These are phyloP conservation scores for Candoia aspera DNA, from an alignment of 2,113 vertebrate species.

Conservation along the genomic window DNA sequence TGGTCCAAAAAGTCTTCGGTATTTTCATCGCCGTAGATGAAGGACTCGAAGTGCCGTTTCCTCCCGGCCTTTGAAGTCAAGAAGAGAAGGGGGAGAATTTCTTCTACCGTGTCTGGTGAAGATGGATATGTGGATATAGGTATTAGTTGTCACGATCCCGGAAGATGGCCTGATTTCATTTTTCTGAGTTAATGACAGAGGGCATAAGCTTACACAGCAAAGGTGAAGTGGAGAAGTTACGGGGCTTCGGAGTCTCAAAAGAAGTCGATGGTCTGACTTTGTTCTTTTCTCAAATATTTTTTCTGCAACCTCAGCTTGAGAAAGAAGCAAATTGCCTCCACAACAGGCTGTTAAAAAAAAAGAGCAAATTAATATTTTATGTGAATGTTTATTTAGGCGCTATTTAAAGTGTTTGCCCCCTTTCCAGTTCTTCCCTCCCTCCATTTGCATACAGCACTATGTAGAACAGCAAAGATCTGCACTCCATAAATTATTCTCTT, in stretches of 20 bases:
- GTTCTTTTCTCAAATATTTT: background rate
- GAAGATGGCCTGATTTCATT: background rate
- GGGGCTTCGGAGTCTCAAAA: background rate
- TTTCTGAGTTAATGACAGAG: background rate
- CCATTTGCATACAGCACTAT: background rate
- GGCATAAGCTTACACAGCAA: background rate
- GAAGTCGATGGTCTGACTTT: background rate
- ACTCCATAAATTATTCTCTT: background rate
- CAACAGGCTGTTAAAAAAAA: background rate
- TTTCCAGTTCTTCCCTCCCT: background rate
- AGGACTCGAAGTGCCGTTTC: background rate
- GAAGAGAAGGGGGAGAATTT: background rate
- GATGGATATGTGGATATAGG: background rate
- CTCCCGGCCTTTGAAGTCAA: too few relatives aligned
- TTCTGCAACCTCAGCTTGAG: background rate
- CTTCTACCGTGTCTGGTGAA: background rate
- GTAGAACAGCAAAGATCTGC: background rate
- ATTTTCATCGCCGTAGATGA: background rate
- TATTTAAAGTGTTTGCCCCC: background rate
- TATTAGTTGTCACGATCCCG: background rate
- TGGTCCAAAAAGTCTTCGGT: background rate
- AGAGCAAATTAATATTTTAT: background rate
- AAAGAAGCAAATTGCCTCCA: background rate
- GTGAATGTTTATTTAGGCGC: background rate
- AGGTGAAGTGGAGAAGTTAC: background rate